Conservation (phyloP, 2,113 vertebrate species). For the Phocoena phocoena region DNA sequence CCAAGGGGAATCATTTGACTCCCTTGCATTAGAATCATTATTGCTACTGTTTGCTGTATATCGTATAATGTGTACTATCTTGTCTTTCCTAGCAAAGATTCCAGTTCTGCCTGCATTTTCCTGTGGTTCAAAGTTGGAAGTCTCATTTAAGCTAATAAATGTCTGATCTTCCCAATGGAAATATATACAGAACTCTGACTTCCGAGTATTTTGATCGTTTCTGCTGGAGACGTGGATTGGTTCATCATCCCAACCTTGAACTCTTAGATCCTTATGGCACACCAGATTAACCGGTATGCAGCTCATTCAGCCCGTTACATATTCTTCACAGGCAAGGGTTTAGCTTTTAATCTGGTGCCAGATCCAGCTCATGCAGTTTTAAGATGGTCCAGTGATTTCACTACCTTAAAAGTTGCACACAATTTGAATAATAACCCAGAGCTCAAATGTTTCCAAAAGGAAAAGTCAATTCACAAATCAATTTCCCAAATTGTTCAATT, state of each 20-base stretch:
- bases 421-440: constrained; percentile 60
- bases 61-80: not conserved
- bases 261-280: not conserved
- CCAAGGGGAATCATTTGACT: not conserved
- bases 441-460: constrained; percentile 66
- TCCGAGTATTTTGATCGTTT: not conserved
- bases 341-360: constrained; percentile 15
- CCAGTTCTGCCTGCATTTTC: not conserved
- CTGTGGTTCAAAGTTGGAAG: not conserved
- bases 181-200: not conserved
- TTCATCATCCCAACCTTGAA: not conserved
- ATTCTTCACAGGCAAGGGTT: constrained; percentile 10
- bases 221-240: not conserved
- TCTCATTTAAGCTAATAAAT: not conserved
- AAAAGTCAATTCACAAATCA: constrained; percentile 59
- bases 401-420: constrained; percentile 52
- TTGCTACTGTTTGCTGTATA: not conserved
- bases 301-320: not conserved
- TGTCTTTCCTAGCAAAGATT: not conserved
- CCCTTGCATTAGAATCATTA: not conserved
- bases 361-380: constrained; percentile 30
- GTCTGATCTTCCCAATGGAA: not conserved
- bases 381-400: constrained; percentile 39
- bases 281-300: not conserved
- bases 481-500: constrained; percentile 51